phyloP scores from a whole-genome alignment of 1,140 invertebrate genomes.

The Myzus persicae region DNA sequence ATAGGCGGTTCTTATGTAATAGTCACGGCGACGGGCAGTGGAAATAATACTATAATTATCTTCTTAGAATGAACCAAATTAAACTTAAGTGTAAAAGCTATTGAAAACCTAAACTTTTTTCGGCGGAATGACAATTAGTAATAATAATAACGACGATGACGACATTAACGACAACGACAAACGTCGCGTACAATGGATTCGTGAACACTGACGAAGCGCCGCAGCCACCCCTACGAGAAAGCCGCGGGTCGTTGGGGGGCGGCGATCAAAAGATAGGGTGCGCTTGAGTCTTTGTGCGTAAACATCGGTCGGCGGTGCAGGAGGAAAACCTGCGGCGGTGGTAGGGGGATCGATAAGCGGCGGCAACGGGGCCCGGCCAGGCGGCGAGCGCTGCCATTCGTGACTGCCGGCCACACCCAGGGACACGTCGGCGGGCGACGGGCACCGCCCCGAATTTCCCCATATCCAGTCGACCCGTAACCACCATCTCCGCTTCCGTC shows the following conservation, averaged over 20 bases:
- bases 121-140: not conserved
- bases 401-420: constrained; percentile 35
- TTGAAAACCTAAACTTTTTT: not conserved
- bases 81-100: not conserved
- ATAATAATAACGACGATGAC: not conserved
- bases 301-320: not conserved
- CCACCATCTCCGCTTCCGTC: not conserved
- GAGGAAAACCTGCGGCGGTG: not conserved
- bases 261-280: not conserved
- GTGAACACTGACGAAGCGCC: not conserved
- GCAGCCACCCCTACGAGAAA: not conserved
- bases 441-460: not conserved
- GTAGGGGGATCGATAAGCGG: constrained; percentile 22
- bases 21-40: not conserved
- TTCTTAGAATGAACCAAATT: not conserved
- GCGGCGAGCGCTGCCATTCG: constrained; percentile 32
- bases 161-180: not conserved
- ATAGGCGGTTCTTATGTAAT: not conserved
- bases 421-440: not conserved
- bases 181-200: not conserved
- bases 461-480: not conserved
- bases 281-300: not conserved
- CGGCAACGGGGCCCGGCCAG: not conserved
- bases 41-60: not conserved
- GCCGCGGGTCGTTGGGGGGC: not conserved